These are phyloP conservation scores for Halocynthia roretzi DNA, from an alignment of 23 tunicate genomes.

Conservation along the genomic window DNA sequence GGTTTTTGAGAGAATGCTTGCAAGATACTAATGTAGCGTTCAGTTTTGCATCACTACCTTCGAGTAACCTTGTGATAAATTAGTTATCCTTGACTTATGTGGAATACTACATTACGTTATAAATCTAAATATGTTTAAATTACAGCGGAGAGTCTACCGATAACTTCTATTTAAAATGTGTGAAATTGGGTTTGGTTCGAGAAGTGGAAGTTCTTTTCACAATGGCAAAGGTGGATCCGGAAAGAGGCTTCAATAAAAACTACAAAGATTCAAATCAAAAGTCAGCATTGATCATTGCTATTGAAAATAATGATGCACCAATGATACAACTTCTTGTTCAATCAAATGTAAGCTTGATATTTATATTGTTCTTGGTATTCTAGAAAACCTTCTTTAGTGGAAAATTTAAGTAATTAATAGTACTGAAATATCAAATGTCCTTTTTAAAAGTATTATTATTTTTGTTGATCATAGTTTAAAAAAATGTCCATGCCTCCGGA, in stretches of 20 bases:
- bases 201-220: slow-evolving; percentile 35
- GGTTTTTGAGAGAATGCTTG: too few relatives aligned
- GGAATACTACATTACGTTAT: neutral
- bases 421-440: too few relatives aligned
- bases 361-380: neutral
- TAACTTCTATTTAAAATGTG: slow-evolving; percentile 30
- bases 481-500: neutral
- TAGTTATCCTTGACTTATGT: too few relatives aligned
- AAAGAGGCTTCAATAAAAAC: slow-evolving; percentile 26
- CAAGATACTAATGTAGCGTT: too few relatives aligned
- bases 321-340: slow-evolving; percentile 35
- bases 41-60: neutral
- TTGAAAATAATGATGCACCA: slow-evolving; percentile 29
- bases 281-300: slow-evolving; percentile 52
- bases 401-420: too few relatives aligned
- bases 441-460: too few relatives aligned
- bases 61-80: neutral
- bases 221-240: slow-evolving; percentile 11
- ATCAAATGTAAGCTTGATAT: slow-evolving; percentile 25
- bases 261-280: slow-evolving; percentile 6
- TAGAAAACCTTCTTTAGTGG: neutral
- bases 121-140: neutral
- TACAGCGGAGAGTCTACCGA: slow-evolving; percentile 19
- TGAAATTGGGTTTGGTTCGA: slow-evolving; percentile 21
- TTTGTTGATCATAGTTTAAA: too few relatives aligned